Evolutionary conservation across 2,888 invertebrate genomes (phyloP), one percentile per base, ranked within the genome.

Genomic region (Eulithis prunata): DNA sequence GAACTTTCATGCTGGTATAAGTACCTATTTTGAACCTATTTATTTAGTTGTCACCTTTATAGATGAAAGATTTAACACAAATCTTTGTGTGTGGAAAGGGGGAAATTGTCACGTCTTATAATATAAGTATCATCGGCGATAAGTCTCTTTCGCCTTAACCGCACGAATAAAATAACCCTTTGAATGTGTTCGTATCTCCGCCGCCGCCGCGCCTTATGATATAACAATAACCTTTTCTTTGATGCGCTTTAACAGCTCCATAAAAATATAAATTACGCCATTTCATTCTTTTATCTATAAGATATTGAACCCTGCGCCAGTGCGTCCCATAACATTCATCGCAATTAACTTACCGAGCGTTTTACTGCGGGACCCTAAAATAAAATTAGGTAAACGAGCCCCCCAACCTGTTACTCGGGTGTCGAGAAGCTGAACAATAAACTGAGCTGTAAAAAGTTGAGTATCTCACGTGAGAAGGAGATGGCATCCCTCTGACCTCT

Each of bases 321-420:
- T 57, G 70, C 63, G 71, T 70, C 61, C 69, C 70, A 61, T 65
- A 75, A 75, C 75, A 71, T 74, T 75, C 68, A 66, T 71, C 73
- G 75, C 78, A 77, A 79, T 80, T 77, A 76, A 77, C 59, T 69
- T 66, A 71, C 60, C 47, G 58, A 45, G 71, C 71, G 68, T 68
- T 79, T 80, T 79, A 78, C 72, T 71, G 73, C 71, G 58, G 66
- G 61, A 68, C 70, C 76, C 74, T 71, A 63, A 79, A 78, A 82
- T 83, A 81, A 84, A 84, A 83, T 84, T 82, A 82, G 77, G 74
- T 70, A 76, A 82, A 82, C 78, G 83, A 77, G 70, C 71, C 66
- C 64, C 68, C 67, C 72, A 76, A 75, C 78, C 79, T 80, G 81
- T 78, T 80, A 83, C 78, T 73, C 68, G 67, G 38, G 47, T 46